A percentile compares a stretch with the other conserved stretches of the same genome.
phyloP scores from a whole-genome alignment of 2,888 invertebrate species.

The Imbricaverruca yamaguchii region DNA sequence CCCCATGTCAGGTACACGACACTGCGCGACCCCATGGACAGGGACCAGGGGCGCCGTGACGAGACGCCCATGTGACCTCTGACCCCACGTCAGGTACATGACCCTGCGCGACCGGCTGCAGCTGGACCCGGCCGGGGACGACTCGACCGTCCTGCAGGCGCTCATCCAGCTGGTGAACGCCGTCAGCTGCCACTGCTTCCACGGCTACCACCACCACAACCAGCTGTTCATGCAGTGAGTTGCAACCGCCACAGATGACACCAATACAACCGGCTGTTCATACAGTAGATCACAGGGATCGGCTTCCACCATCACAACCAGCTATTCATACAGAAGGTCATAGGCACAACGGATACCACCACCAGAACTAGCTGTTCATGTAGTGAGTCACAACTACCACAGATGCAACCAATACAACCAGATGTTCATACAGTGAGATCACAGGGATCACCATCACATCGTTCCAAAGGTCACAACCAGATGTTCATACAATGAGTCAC shows the following conservation, averaged over 20 bases:
- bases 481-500: neutral
- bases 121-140: neutral
- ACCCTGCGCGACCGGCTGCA: neutral
- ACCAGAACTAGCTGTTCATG: conserved; percentile 80
- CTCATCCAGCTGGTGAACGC: neutral
- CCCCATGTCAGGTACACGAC: neutral
- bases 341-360: conserved; percentile 61
- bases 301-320: conserved; percentile 83
- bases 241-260: neutral
- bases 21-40: neutral
- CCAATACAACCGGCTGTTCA: conserved; percentile 59
- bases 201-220: conserved; percentile 17
- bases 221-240: conserved; percentile 17
- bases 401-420: neutral
- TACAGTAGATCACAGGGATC: too few species aligned
- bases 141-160: neutral
- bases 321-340: conserved; percentile 78
- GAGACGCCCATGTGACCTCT: too few species aligned
- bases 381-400: conserved; percentile 57
- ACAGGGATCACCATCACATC: neutral
- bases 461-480: too few species aligned
- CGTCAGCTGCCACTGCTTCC: neutral
- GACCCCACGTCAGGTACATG: neutral
- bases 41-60: too few species aligned
- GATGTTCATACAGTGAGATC: neutral